Evolutionary conservation across 2,888 invertebrate genomes (phyloP).

Genomic region (Drosophila mettleri): DNA sequence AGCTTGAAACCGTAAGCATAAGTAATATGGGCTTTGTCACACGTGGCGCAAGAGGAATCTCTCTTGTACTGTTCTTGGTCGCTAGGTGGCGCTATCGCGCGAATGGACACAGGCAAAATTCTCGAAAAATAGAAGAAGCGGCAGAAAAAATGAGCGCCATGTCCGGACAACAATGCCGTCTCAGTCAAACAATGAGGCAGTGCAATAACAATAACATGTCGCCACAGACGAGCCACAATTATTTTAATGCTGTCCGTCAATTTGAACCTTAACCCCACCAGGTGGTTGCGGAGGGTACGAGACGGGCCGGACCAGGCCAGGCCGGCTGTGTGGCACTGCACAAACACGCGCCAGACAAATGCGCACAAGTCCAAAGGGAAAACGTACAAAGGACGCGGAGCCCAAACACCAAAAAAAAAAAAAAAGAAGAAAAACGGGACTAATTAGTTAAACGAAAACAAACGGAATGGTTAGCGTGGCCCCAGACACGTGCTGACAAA

Average conservation of each 20-base stretch:
- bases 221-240: slow-evolving; percentile 46
- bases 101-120: neutral
- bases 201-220: slow-evolving; percentile 43
- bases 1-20: neutral
- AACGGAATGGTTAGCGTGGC: neutral
- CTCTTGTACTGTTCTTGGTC: neutral
- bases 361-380: slow-evolving; percentile 32
- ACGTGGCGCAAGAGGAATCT: slow-evolving; percentile 52
- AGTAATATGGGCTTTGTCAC: slow-evolving; percentile 6
- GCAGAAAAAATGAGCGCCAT: slow-evolving; percentile 3
- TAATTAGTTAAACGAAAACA: slow-evolving; percentile 35
- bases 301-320: neutral
- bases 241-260: slow-evolving; percentile 41
- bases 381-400: neutral
- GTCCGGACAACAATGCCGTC: slow-evolving; percentile 48
- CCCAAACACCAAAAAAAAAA: slow-evolving; percentile 1
- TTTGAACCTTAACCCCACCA: slow-evolving; percentile 27
- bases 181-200: slow-evolving; percentile 30
- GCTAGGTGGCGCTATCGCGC: slow-evolving; percentile 36
- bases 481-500: slow-evolving; percentile 20
- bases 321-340: neutral
- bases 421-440: slow-evolving; percentile 14
- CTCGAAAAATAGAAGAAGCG: neutral
- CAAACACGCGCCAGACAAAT: slow-evolving; percentile 57
- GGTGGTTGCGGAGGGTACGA: neutral